phyloP scores from a whole-genome alignment of 2,888 invertebrate species.

The Standfussiana lucernea region DNA sequence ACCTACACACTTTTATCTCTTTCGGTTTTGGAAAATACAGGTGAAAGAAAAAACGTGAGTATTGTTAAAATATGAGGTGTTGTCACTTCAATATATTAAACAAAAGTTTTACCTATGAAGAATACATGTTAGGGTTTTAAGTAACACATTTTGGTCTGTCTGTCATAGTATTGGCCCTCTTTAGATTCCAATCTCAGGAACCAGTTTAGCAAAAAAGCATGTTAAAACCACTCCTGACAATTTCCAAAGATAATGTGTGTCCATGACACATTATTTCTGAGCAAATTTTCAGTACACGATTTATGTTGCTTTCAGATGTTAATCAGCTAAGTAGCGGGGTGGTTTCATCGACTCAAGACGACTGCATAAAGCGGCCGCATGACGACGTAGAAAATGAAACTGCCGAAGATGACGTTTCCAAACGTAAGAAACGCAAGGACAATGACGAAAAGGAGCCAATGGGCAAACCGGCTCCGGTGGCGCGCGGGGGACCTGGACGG shows the following conservation, averaged over 20 bases:
- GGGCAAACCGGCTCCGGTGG: conserved; percentile 87
- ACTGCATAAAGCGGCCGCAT: conserved; percentile 78
- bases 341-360: conserved; percentile 86
- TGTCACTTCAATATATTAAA: neutral
- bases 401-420: conserved; percentile 92
- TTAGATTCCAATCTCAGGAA: neutral
- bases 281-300: conserved; percentile 10
- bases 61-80: neutral
- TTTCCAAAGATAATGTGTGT: neutral
- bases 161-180: neutral
- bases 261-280: neutral
- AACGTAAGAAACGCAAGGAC: conserved; percentile 95
- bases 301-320: conserved; percentile 69
- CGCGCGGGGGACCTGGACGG: conserved; percentile 82
- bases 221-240: neutral
- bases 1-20: neutral
- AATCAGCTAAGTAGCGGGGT: conserved; percentile 83
- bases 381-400: conserved; percentile 91
- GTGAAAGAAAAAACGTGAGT: conserved; percentile 3
- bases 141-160: neutral
- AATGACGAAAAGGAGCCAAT: conserved; percentile 91
- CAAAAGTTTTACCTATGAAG: neutral
- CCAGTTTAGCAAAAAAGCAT: neutral
- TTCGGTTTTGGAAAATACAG: conserved; percentile 5
- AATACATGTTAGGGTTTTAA: neutral